A percentile compares a stretch with the other conserved stretches of the same genome.
Conservation (phyloP, 1,140 invertebrate genomes). For the Trinorchestia longiramus region DNA sequence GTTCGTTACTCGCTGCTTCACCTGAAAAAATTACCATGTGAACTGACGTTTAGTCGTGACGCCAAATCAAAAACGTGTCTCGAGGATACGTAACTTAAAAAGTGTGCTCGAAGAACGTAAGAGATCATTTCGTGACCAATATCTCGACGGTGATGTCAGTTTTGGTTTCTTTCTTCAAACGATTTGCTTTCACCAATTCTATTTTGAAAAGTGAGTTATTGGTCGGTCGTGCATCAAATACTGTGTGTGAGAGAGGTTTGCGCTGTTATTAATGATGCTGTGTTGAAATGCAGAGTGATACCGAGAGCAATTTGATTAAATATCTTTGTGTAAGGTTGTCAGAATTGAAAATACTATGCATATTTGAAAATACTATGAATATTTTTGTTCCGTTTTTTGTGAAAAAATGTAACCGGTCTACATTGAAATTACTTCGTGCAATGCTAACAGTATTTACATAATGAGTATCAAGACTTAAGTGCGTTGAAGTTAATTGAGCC, state of each 20-base stretch:
- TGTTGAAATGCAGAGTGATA: too few species aligned
- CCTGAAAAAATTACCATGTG: not conserved
- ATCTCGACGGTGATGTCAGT: not conserved
- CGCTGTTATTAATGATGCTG: not conserved
- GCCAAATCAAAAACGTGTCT: not conserved
- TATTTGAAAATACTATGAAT: not conserved
- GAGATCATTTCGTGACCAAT: not conserved
- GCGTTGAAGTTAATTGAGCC: too few species aligned
- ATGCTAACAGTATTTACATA: too few species aligned
- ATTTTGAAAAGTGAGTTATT: not conserved
- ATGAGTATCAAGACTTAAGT: too few species aligned
- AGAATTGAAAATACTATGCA: not conserved
- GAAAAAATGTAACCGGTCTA: not conserved
- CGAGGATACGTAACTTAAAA: not conserved
- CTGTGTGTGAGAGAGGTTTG: not conserved
- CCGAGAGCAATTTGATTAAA: not conserved
- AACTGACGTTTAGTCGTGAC: not conserved
- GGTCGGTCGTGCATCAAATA: not conserved
- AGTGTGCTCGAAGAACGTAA: not conserved
- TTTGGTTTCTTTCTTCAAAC: not conserved
- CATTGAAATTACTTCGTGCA: not conserved
- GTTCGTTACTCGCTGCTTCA: not conserved
- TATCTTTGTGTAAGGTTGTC: not conserved
- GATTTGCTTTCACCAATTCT: not conserved
- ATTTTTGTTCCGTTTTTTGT: not conserved